Conservation (phyloP, 2,797 vertebrate species). For the Tauraco hartlaubi region DNA sequence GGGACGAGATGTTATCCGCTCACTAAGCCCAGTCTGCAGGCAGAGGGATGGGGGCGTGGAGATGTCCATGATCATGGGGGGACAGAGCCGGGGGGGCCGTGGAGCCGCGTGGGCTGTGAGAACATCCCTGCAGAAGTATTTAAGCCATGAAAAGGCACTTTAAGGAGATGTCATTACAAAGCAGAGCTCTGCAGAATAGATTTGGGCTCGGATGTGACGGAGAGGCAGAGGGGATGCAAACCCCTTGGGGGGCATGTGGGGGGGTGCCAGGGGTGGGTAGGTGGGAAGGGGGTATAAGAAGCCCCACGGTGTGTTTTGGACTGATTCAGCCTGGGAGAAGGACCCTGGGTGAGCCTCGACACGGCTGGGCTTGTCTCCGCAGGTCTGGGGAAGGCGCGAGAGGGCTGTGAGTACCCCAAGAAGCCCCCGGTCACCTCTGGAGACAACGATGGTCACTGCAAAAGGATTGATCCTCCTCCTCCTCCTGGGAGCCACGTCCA, state of each 20-base stretch:
- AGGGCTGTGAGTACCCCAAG: accelerated
- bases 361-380: accelerated
- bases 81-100: accelerated
- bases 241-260: accelerated
- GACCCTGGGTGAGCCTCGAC: not conserved
- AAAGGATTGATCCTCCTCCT: conserved; percentile 65
- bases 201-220: not conserved
- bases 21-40: not conserved
- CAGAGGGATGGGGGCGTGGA: not conserved
- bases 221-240: not conserved
- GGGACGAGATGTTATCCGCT: not conserved
- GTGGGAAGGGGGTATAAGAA: not conserved
- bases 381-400: not conserved
- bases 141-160: not conserved
- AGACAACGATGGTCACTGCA: conserved; percentile 9
- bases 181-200: conserved; percentile 60
- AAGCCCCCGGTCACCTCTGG: not conserved
- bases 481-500: conserved; percentile 56
- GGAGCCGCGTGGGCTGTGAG: not conserved
- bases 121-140: conserved; percentile 38
- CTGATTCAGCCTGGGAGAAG: not conserved
- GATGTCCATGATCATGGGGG: not conserved
- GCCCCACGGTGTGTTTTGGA: not conserved
- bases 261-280: not conserved
- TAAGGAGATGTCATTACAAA: not conserved